Conservation (phyloP, 2,113 vertebrate genomes). For the Anoplopoma fimbria region DNA sequence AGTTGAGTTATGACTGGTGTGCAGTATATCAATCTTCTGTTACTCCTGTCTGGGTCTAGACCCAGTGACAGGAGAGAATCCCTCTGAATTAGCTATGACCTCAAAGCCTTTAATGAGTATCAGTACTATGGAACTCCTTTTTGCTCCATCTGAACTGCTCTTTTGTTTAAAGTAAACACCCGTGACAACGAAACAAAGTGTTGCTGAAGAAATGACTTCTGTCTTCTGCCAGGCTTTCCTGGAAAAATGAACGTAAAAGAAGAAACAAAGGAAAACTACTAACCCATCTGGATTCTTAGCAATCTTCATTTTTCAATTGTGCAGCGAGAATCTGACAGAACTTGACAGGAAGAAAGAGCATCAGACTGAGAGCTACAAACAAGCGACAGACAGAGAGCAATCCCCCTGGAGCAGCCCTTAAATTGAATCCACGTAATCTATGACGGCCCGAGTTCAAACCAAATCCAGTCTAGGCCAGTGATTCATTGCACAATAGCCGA, state of each 20-base stretch:
- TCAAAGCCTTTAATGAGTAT: not conserved
- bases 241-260: not conserved
- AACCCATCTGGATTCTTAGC: not conserved
- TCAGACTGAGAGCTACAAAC: slow-evolving; percentile 8
- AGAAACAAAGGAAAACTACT: not conserved
- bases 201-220: not conserved
- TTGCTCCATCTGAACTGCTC: not conserved
- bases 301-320: slow-evolving; percentile 22
- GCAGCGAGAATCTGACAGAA: not conserved
- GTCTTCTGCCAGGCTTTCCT: not conserved
- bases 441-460: not conserved
- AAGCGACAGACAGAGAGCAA: not conserved
- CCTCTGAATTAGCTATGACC: not conserved
- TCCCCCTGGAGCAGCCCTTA: slow-evolving; percentile 15
- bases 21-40: not conserved
- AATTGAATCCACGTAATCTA: slow-evolving; percentile 38
- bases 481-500: slow-evolving; percentile 11
- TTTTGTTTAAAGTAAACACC: not conserved
- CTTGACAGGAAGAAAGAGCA: slow-evolving; percentile 18
- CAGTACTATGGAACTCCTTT: not conserved
- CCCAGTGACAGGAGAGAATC: not conserved
- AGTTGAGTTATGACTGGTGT: not conserved
- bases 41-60: not conserved
- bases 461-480: not conserved
- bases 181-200: not conserved